Base-by-base conservation (phyloP, 2,888 invertebrate species). In the Seira musarum region DNA sequence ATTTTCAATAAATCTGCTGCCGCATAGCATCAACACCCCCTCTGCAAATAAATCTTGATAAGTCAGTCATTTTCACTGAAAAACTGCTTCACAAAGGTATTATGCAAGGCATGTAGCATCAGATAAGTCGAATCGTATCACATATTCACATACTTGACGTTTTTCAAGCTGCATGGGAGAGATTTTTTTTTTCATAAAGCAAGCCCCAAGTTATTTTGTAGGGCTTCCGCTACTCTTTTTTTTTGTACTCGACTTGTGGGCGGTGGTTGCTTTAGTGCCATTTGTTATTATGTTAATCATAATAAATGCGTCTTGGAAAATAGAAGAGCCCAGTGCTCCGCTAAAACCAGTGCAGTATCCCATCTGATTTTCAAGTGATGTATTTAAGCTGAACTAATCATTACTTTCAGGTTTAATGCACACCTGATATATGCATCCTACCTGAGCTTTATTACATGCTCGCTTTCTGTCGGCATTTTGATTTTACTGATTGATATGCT, bases 211-310 rank as follows among this genome's bases (percentile, higher is more conserved):
- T 65, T 72, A 3, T 22, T 68, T 57, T 19, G 24, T 61, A 25
- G 49, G 53, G 76, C 53, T 76, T 76, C 76, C 76, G 76, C 53
- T 66, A 74, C 74, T 74, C 68, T 64, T 68, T 24, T 75, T 64
- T 69, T 76, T 68, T 17, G 66, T 66, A 40, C 40, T 40, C 40
- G 40, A 40, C 40, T 13, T 69, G 63, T 76, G 76, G 76, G 76
- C 76, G 76, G 76, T 76, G 76, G 76, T 61, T 40, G 25, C 35
- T 46, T 65, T 40, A 49, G 24, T 75, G 75, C 68, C 75, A 75
- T 75, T 75, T 75, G 75, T 68, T 75, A 75, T 74, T 74, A 74
- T 75, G 75, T 13, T 75, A 75, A 75, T 75, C 75, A 75, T 75
- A 75, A 75, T 75, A 63, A 68, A 68, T 75, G 75, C 67, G 67